Conservation (phyloP, 2,797 vertebrate genomes). For the Enoplosus armatus region DNA sequence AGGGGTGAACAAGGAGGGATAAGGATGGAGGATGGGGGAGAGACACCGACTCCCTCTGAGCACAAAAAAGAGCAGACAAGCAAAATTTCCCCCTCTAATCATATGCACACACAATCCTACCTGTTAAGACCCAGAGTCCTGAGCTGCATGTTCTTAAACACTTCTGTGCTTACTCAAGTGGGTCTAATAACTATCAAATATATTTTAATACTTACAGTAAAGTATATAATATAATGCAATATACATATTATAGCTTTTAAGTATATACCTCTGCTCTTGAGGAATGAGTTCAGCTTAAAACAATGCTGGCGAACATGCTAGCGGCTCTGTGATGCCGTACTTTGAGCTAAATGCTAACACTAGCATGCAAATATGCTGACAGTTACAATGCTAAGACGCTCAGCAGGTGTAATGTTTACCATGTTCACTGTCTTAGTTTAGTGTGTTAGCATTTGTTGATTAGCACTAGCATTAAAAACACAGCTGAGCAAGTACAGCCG, state of each 20-base stretch:
- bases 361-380: not conserved
- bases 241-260: not conserved
- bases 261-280: not conserved
- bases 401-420: not conserved
- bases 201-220: not conserved
- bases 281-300: not conserved
- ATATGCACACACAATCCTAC: slow-evolving; percentile 9
- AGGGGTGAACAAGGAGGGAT: slow-evolving; percentile 62
- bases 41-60: slow-evolving; percentile 50
- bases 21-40: slow-evolving; percentile 77
- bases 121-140: slow-evolving; percentile 20
- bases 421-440: not conserved
- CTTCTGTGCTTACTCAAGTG: slow-evolving; percentile 21
- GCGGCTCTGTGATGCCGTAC: not conserved
- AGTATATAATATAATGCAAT: not conserved
- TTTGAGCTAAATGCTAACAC: not conserved
- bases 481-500: not conserved
- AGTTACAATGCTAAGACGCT: not conserved
- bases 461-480: not conserved
- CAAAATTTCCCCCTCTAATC: slow-evolving; percentile 40
- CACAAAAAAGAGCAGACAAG: slow-evolving; percentile 62
- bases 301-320: not conserved
- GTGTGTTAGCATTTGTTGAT: slow-evolving; percentile 1
- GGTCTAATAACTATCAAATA: not conserved
- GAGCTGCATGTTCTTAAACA: slow-evolving; percentile 17